A percentile compares a stretch with the other conserved stretches of the same genome.
phyloP scores from a whole-genome alignment of 2,113 vertebrate species.

The Opisthocomus hoazin region DNA sequence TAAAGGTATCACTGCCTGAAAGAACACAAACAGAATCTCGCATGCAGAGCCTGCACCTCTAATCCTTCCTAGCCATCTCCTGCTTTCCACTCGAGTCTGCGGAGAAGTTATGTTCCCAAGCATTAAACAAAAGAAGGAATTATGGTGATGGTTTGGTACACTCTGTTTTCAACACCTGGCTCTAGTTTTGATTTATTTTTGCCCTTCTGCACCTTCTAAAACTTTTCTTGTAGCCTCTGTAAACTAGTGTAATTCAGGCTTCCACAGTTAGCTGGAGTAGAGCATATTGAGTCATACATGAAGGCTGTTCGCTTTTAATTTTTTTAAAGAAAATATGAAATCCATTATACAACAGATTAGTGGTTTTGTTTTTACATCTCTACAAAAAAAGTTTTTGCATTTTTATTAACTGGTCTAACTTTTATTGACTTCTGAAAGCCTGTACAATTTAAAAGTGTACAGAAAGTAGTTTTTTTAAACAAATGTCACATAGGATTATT shows the following conservation, averaged over 20 bases:
- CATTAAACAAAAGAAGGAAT: constrained; percentile 59
- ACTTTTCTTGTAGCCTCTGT: constrained; percentile 37
- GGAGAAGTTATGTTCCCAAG: constrained; percentile 61
- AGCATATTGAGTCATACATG: constrained; percentile 58
- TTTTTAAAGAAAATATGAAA: constrained; percentile 71
- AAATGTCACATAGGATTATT: constrained; percentile 69
- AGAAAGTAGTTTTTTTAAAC: constrained; percentile 64
- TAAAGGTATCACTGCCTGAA: constrained; percentile 76
- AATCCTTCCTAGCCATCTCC: constrained; percentile 64
- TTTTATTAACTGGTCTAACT: constrained; percentile 68
- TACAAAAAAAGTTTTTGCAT: constrained; percentile 69
- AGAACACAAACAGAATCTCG: constrained; percentile 70
- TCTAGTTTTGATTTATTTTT: constrained; percentile 53
- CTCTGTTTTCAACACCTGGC: constrained; percentile 40
- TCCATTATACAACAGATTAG: constrained; percentile 69
- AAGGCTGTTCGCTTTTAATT: constrained; percentile 55
- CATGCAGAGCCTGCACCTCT: constrained; percentile 75
- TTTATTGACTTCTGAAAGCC: constrained; percentile 64
- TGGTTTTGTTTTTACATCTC: constrained; percentile 71
- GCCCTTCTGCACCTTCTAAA: constrained; percentile 54
- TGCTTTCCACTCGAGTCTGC: constrained; percentile 32
- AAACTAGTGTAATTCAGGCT: constrained; percentile 53
- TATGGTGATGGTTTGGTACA: constrained; percentile 53
- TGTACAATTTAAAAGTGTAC: constrained; percentile 63
- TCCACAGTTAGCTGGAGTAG: constrained; percentile 56